phyloP scores from a whole-genome alignment of 2,888 invertebrate genomes.

The Hypolimnas misippus region DNA sequence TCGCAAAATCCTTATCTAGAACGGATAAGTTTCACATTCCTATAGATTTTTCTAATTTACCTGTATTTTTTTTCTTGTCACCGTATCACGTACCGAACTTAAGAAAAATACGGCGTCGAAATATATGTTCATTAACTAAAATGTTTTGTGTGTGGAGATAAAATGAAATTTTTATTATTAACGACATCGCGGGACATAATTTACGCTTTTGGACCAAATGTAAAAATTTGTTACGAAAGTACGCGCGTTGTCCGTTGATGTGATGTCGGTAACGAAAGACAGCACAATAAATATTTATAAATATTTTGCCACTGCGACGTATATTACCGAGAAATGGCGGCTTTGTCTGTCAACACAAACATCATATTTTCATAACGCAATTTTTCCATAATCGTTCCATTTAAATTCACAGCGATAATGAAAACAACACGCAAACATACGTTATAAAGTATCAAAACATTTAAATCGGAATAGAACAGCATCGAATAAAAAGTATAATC shows the following conservation, averaged over 20 bases:
- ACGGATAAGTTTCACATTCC: slow-evolving; percentile 44
- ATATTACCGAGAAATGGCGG: slow-evolving; percentile 6
- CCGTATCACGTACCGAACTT: not conserved
- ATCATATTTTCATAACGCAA: slow-evolving; percentile 6
- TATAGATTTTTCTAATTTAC: slow-evolving; percentile 10
- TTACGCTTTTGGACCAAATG: slow-evolving; percentile 8
- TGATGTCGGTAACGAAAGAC: slow-evolving; percentile 13
- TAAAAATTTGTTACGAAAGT: slow-evolving; percentile 13
- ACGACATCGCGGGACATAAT: not conserved
- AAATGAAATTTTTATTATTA: slow-evolving; percentile 19
- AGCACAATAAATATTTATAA: slow-evolving; percentile 14
- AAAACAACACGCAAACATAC: not conserved
- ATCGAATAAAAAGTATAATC: slow-evolving; percentile 31
- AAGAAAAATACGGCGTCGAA: not conserved
- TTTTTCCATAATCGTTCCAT: not conserved
- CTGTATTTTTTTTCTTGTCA: slow-evolving; percentile 3
- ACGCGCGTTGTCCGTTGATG: slow-evolving; percentile 1
- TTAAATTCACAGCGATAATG: not conserved
- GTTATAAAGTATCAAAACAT: not conserved
- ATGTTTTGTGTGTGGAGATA: slow-evolving; percentile 5
- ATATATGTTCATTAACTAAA: slow-evolving; percentile 6
- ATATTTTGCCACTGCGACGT: slow-evolving; percentile 14
- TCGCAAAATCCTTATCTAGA: slow-evolving; percentile 47
- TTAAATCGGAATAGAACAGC: slow-evolving; percentile 5
- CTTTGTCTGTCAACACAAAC: not conserved